A percentile compares a stretch with the other conserved stretches of the same genome.
phyloP scores from a whole-genome alignment of 2,888 invertebrate genomes.

The Oscheius sp. region DNA sequence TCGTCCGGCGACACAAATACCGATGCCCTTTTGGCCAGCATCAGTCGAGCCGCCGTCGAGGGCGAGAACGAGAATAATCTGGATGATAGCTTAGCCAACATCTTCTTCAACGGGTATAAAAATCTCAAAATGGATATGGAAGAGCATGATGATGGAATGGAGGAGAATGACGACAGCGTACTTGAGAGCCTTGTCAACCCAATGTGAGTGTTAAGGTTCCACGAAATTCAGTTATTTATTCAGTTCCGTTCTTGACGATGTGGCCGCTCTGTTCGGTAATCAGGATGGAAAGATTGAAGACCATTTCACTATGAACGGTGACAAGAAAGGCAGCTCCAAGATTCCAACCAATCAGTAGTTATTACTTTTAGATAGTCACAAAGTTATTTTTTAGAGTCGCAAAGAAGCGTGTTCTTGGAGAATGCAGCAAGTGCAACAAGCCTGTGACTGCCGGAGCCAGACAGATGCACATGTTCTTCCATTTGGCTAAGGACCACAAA shows the following conservation, averaged over 20 bases:
- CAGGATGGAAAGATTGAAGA: constrained; percentile 44
- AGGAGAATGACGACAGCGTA: constrained; percentile 44
- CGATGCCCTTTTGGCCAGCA: constrained; percentile 50
- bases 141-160: constrained; percentile 28
- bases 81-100: constrained; percentile 32
- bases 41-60: constrained; percentile 42
- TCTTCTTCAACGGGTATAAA: constrained; percentile 43
- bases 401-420: constrained; percentile 71
- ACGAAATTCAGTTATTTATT: background rate
- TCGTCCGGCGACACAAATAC: constrained; percentile 40
- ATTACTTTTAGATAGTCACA: background rate
- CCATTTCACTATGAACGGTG: constrained; percentile 20
- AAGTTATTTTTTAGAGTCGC: constrained; percentile 38
- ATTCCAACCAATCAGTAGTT: constrained; percentile 34
- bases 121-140: constrained; percentile 36
- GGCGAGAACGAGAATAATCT: constrained; percentile 16
- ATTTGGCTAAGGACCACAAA: constrained; percentile 68
- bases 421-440: constrained; percentile 70
- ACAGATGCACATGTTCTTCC: constrained; percentile 74
- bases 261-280: constrained; percentile 56
- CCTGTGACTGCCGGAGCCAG: constrained; percentile 72
- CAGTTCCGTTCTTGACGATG: constrained; percentile 59
- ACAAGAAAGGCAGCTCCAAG: constrained; percentile 35
- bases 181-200: constrained; percentile 47
- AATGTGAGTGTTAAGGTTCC: constrained; percentile 35